These are phyloP conservation scores for Papilio helenus DNA, from an alignment of 1,140 invertebrate genomes.

Conservation along the genomic window DNA sequence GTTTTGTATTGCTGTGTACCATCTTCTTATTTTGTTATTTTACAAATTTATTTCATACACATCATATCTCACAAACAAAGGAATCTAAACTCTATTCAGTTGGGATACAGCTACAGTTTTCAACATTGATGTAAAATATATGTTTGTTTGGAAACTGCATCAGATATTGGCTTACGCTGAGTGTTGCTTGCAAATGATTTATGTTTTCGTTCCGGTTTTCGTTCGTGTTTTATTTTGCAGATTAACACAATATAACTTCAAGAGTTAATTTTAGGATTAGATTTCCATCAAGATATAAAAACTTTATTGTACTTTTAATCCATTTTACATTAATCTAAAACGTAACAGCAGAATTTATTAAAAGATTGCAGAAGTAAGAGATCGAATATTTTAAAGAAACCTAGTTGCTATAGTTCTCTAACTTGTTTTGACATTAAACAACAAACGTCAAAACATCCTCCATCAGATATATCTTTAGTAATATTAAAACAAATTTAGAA, in stretches of 20 bases:
- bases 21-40: conserved; percentile 58
- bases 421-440: too few relatives aligned
- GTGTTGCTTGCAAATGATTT: conserved; percentile 67
- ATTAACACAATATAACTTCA: conserved; percentile 40
- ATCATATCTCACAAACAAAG: conserved; percentile 39
- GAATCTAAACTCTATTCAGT: conserved; percentile 50
- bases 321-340: conserved; percentile 15
- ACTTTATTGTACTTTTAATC: conserved; percentile 23
- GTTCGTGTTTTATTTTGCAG: conserved; percentile 48
- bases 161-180: conserved; percentile 66
- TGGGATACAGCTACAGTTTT: conserved; percentile 32
- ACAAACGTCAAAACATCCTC: too few relatives aligned
- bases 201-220: conserved; percentile 62
- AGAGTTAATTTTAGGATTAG: conserved; percentile 35
- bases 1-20: conserved; percentile 62
- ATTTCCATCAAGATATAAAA: conserved; percentile 36
- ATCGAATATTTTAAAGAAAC: background rate
- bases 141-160: conserved; percentile 51
- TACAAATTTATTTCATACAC: conserved; percentile 45
- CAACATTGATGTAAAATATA: conserved; percentile 32
- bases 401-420: too few relatives aligned
- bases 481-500: too few relatives aligned
- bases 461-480: too few relatives aligned
- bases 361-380: background rate
- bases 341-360: background rate